phyloP scores from a whole-genome alignment of 2,888 invertebrate species.

The Beris morrisii region DNA sequence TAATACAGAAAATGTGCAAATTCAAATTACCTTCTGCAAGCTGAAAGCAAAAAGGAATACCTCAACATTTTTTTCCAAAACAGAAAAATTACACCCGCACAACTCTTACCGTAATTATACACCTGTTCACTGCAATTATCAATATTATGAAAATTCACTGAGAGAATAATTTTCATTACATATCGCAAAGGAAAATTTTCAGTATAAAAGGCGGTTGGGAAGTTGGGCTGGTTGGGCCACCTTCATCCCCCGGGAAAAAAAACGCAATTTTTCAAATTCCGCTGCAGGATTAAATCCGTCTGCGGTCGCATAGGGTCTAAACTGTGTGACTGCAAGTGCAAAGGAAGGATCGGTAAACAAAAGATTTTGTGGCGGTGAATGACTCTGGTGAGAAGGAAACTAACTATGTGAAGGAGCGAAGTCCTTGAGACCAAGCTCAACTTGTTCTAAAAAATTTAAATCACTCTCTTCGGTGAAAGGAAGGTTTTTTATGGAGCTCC shows the following conservation, averaged over 20 bases:
- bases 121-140: constrained; percentile 31
- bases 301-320: constrained; percentile 12
- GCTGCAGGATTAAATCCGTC: constrained; percentile 19
- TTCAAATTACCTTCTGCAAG: no score
- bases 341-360: constrained; percentile 28
- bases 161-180: constrained; percentile 28
- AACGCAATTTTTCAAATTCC: constrained; percentile 15
- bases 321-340: constrained; percentile 22
- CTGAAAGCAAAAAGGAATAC: no score
- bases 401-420: constrained; percentile 26
- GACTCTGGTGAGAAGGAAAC: constrained; percentile 28
- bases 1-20: no score
- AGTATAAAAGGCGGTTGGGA: no score
- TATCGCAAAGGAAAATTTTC: not conserved
- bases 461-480: constrained; percentile 21
- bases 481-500: constrained; percentile 28
- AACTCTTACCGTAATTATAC: constrained; percentile 14
- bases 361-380: constrained; percentile 30
- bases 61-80: no score
- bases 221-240: no score
- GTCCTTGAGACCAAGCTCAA: constrained; percentile 29
- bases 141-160: constrained; percentile 30
- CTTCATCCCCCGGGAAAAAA: no score
- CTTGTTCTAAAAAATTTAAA: constrained; percentile 15
- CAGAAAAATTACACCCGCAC: no score